Conservation (phyloP, 2,888 invertebrate species). For the Ophonus ardosiacus region DNA sequence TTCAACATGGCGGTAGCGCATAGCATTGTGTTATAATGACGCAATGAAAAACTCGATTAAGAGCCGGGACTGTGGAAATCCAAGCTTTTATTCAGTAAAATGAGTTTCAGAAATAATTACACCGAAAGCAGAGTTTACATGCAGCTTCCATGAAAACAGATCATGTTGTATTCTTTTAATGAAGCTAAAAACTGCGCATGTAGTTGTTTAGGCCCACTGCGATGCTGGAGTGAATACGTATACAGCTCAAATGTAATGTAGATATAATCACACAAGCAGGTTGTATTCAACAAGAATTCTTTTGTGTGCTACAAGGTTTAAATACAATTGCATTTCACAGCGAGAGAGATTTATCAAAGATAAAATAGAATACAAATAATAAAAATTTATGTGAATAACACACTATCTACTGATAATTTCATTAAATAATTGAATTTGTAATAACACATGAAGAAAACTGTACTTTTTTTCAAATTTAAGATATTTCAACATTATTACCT, state of each 20-base stretch:
- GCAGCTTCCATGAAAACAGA: slow-evolving; percentile 38
- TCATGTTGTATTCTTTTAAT: slow-evolving; percentile 47
- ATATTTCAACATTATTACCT: no score
- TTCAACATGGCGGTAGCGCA: slow-evolving; percentile 19
- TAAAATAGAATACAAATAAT: neutral
- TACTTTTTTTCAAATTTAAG: no score
- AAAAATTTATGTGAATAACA: neutral
- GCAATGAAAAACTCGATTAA: slow-evolving; percentile 55
- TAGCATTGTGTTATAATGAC: slow-evolving; percentile 50
- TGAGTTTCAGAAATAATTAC: slow-evolving; percentile 53
- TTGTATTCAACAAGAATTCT: slow-evolving; percentile 23
- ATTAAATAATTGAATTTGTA: no score
- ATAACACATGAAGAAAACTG: no score
- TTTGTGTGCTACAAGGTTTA: slow-evolving; percentile 12
- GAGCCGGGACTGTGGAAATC: slow-evolving; percentile 47
- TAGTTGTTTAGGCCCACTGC: neutral
- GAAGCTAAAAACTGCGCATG: slow-evolving; percentile 46
- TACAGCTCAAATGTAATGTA: slow-evolving; percentile 9
- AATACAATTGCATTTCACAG: slow-evolving; percentile 14
- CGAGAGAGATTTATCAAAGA: neutral
- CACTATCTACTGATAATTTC: no score
- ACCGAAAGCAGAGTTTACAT: slow-evolving; percentile 39
- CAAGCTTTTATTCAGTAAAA: slow-evolving; percentile 51
- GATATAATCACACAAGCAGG: slow-evolving; percentile 28
- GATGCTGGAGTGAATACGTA: neutral